Evolutionary conservation across 2,797 vertebrate species (phyloP).

Genomic region (Liparis tanakae): DNA sequence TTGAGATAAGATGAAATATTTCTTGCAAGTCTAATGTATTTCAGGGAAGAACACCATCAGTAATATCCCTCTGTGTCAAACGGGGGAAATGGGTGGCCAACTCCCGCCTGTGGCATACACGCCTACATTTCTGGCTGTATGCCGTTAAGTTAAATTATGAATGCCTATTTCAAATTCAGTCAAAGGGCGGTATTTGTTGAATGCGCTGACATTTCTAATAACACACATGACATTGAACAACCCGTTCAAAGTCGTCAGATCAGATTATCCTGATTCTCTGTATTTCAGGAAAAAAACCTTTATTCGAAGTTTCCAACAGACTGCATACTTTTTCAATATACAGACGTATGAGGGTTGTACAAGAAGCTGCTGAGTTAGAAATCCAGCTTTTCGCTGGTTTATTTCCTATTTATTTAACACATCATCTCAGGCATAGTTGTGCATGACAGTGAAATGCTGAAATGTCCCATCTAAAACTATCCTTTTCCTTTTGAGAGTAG

Average conservation of each 20-base stretch:
- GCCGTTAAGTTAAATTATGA: slow-evolving; percentile 49
- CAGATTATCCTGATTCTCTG: slow-evolving; percentile 16
- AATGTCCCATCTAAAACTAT: slow-evolving; percentile 4
- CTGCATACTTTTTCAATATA: slow-evolving; percentile 8
- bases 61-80: slow-evolving; percentile 49
- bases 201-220: slow-evolving; percentile 34
- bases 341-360: slow-evolving; percentile 6
- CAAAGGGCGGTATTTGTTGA: slow-evolving; percentile 23
- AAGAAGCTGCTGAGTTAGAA: slow-evolving; percentile 6
- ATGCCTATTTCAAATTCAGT: slow-evolving; percentile 45
- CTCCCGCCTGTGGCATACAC: slow-evolving; percentile 38
- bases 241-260: slow-evolving; percentile 11
- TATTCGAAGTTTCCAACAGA: slow-evolving; percentile 16
- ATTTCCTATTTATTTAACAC: slow-evolving; percentile 22
- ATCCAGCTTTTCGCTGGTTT: not conserved
- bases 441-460: slow-evolving; percentile 4
- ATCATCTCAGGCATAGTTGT: slow-evolving; percentile 5
- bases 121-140: slow-evolving; percentile 45
- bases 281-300: slow-evolving; percentile 8
- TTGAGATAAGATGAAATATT: slow-evolving; percentile 61
- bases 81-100: slow-evolving; percentile 37
- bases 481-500: slow-evolving; percentile 18
- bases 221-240: slow-evolving; percentile 15
- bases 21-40: slow-evolving; percentile 56
- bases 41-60: slow-evolving; percentile 56